Evolutionary conservation across 2,797 vertebrate genomes (phyloP).

Genomic region (Pseudocheirus occidentalis): DNA sequence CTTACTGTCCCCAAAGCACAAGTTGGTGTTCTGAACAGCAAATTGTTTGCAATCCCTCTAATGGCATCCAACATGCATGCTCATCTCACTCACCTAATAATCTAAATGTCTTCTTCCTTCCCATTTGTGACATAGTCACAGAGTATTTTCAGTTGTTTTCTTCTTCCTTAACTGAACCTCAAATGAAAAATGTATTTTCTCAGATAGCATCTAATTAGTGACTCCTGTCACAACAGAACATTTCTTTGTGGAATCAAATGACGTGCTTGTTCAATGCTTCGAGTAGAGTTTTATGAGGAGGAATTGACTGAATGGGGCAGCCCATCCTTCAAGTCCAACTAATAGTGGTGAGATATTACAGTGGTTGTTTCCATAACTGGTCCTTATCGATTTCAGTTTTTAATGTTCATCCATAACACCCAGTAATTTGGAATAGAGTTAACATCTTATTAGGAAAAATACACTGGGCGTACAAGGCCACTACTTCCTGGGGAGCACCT

Average conservation of each 20-base stretch:
- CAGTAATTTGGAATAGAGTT: constrained; percentile 32
- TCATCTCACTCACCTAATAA: not conserved
- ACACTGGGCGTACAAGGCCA: not conserved
- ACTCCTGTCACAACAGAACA: constrained; percentile 36
- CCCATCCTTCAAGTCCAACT: not conserved
- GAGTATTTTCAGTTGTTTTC: constrained; percentile 24
- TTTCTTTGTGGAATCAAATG: constrained; percentile 34
- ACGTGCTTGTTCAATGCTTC: not conserved
- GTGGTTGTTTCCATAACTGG: not conserved
- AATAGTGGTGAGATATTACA: not conserved
- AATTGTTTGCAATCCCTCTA: constrained; percentile 41
- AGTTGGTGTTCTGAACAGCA: constrained; percentile 32
- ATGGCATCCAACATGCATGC: not conserved
- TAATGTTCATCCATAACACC: not conserved
- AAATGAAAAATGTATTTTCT: not conserved
- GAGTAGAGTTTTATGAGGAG: not conserved
- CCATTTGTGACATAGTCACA: constrained; percentile 6
- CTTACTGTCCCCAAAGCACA: constrained; percentile 12
- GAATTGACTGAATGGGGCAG: not conserved
- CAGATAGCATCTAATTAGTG: constrained; percentile 14
- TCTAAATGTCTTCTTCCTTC: not conserved
- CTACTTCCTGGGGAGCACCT: not conserved
- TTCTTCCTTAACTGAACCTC: constrained; percentile 1
- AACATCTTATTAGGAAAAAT: constrained; percentile 19
- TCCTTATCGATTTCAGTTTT: not conserved